These are phyloP conservation scores for Micronycteris hirsuta DNA, from an alignment of 2,113 vertebrate species.

Conservation along the genomic window DNA sequence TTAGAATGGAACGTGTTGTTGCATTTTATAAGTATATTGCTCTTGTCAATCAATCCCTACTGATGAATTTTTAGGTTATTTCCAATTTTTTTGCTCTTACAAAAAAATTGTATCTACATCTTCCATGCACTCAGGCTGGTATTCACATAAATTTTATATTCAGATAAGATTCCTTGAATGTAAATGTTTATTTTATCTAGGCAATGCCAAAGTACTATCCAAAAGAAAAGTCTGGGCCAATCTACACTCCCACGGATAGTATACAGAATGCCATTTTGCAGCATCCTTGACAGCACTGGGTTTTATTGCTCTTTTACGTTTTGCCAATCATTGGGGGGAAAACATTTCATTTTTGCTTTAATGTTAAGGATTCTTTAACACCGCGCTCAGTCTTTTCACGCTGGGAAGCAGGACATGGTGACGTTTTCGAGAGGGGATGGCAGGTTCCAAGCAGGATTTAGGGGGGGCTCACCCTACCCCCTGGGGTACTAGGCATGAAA, in stretches of 20 bases:
- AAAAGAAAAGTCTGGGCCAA: neutral
- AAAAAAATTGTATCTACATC: neutral
- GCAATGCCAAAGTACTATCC: neutral
- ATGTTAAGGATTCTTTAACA: neutral
- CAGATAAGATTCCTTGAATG: neutral
- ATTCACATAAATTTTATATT: neutral
- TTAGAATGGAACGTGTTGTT: neutral
- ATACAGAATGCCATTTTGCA: neutral
- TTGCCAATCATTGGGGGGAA: neutral
- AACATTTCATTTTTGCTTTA: neutral
- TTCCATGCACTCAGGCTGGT: neutral
- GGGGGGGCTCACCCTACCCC: no score
- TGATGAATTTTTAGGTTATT: neutral
- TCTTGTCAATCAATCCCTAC: neutral
- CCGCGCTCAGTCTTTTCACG: neutral
- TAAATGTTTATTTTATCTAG: neutral
- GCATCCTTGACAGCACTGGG: neutral
- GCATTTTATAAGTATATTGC: neutral
- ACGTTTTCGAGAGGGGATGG: neutral
- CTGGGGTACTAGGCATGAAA: neutral
- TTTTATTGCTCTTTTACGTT: neutral
- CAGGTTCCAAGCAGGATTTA: neutral
- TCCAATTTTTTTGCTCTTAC: neutral
- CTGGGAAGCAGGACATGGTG: neutral
- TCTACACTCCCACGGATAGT: neutral